Evolutionary conservation across 2,113 vertebrate species (phyloP), one percentile per base, ranked within the genome.

Genomic region (Ondatra zibethicus): DNA sequence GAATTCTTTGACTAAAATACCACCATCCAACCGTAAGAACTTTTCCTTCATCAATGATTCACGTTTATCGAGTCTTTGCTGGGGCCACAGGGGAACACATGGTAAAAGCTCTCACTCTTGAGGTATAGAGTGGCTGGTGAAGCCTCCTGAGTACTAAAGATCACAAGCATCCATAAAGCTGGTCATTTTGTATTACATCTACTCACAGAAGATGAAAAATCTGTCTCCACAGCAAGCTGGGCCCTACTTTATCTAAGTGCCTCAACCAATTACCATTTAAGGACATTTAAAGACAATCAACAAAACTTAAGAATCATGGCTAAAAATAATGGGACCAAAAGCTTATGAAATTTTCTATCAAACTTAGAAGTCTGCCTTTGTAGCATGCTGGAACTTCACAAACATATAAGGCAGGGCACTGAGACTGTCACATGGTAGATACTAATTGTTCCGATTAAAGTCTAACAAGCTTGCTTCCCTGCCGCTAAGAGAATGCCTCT

Each of bases 391-490:
- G 92, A 98, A 98, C 97, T 98, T 98, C 97, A 91, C 94, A 98
- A 98, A 97, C 98, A 97, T 97, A 96, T 52, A 94, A 98, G 97
- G 98, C 97, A 96, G 97, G 91, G 96, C 95, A 97, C 86, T 52
- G 93, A 98, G 98, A 98, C 98, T 99, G 99, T 99, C 99, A 99
- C 99, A 99, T 98, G 99, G 98, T 98, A 99, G 98, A 98, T 99
- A 99, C 99, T 99, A 99, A 99, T 99, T 99, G 98, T 99, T 99
- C 97, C 98, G 98, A 99, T 99, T 99, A 99, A 98, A 98, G 99
- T 99, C 99, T 99, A 99, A 99, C 98, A 98, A 99, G 98, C 98
- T 98, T 75, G 98, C 98, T 98, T 99, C 99, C 99, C 99, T 98
- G 99, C 99, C 99, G 99, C 97, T 99, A 97, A 13, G 98, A 99